phyloP scores from a whole-genome alignment of 2,113 vertebrate species.

The Diadophis punctatus region DNA sequence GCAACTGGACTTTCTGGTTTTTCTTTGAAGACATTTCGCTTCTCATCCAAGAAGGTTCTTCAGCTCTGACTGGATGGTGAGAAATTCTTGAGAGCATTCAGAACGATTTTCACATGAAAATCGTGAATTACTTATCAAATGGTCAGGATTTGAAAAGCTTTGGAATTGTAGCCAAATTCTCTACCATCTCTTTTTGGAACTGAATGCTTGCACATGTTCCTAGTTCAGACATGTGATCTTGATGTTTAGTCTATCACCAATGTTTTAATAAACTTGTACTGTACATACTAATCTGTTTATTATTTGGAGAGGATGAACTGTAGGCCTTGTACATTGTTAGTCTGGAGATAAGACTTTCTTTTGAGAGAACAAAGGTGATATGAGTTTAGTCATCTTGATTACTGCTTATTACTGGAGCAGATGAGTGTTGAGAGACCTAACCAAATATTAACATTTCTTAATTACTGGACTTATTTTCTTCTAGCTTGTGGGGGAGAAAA shows the following conservation, averaged over 20 bases:
- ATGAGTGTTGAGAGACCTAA: not conserved
- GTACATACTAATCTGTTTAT: not conserved
- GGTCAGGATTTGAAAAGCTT: not conserved
- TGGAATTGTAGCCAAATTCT: not conserved
- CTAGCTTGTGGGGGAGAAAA: not conserved
- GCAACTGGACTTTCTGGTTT: too few relatives aligned
- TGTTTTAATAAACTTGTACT: not conserved
- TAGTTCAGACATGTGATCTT: not conserved
- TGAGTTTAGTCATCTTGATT: not conserved
- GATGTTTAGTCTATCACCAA: not conserved
- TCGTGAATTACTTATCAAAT: not conserved
- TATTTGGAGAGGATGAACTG: not conserved
- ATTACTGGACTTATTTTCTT: not conserved
- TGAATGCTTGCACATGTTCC: not conserved
- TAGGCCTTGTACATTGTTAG: not conserved
- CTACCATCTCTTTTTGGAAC: not conserved
- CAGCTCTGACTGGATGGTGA: too few relatives aligned
- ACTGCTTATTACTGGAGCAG: not conserved
- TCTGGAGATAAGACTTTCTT: conserved; percentile 1
- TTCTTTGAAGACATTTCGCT: too few relatives aligned
- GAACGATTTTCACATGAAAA: not conserved
- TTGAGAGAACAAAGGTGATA: not conserved
- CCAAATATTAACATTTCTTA: conserved; percentile 1
- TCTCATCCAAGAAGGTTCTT: too few relatives aligned
- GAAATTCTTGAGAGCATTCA: too few relatives aligned